Percentiles rank a stretch among this genome's conserved stretches.
Conservation (phyloP, 2,888 invertebrate genomes). For the Andrena chrysosceles region DNA sequence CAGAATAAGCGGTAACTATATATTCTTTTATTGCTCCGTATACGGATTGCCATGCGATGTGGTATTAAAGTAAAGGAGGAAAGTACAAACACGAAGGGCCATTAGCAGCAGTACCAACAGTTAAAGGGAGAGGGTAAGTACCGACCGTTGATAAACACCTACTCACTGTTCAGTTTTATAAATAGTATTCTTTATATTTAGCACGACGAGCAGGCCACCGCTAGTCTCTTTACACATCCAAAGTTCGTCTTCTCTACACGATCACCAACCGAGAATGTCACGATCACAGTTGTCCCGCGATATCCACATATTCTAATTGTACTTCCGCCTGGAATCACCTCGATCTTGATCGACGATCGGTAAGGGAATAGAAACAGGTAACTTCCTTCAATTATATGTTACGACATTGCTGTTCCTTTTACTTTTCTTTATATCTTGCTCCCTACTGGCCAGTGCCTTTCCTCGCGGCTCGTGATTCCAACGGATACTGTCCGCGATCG, state of each 20-base stretch:
- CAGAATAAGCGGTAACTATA: background rate
- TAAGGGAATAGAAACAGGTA: constrained; percentile 38
- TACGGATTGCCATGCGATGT: background rate
- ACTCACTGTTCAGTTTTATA: constrained; percentile 66
- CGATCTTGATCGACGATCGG: constrained; percentile 55
- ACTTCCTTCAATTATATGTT: constrained; percentile 5
- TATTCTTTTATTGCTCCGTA: background rate
- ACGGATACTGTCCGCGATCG: constrained; percentile 28
- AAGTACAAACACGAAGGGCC: background rate
- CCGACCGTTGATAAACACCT: constrained; percentile 59
- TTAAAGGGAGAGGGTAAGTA: background rate
- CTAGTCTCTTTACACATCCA: constrained; percentile 7
- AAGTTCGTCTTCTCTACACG: constrained; percentile 14
- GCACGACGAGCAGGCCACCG: constrained; percentile 37
- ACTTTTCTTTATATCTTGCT: constrained; percentile 1
- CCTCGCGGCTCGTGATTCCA: constrained; percentile 16
- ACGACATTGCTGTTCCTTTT: background rate
- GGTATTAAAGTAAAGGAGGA: background rate
- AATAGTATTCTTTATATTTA: constrained; percentile 76
- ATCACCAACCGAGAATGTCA: constrained; percentile 33
- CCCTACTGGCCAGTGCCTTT: background rate
- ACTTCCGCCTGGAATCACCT: background rate
- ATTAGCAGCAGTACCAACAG: constrained; percentile 51
- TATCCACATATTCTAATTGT: background rate
- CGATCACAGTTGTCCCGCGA: background rate